Percentiles rank a stretch among this genome's conserved stretches.
Evolutionary conservation across 2,888 invertebrate species (phyloP).

Genomic region (Heteromyza rotundicornis): DNA sequence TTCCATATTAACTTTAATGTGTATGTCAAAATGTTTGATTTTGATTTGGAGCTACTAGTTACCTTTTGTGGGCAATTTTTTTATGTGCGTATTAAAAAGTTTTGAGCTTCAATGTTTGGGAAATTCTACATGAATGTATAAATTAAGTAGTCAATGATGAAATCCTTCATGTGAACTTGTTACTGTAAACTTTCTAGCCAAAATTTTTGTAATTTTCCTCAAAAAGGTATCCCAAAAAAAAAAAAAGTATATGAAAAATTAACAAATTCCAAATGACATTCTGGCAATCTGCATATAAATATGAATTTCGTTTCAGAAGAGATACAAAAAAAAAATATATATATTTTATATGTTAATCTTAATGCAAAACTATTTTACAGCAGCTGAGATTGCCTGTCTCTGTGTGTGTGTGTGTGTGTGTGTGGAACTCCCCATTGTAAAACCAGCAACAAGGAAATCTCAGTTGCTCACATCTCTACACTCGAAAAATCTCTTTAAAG

Average conservation of each 20-base stretch:
- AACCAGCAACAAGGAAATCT: not conserved
- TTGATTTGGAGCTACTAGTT: not conserved
- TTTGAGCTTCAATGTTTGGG: too few species aligned
- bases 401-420: too few species aligned
- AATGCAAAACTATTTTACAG: constrained; percentile 1
- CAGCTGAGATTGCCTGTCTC: not conserved
- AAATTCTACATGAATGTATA: too few species aligned
- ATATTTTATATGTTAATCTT: not conserved
- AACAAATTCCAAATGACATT: not conserved
- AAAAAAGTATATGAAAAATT: not conserved
- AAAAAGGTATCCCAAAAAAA: not conserved
- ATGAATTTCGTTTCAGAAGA: not conserved
- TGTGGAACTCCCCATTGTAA: constrained; percentile 1
- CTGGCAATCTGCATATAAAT: constrained; percentile 1
- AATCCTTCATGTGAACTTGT: too few species aligned
- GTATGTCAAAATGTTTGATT: not conserved
- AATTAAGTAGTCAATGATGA: too few species aligned
- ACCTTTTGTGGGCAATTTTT: too few species aligned
- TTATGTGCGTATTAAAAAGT: not conserved
- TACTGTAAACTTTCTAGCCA: too few species aligned
- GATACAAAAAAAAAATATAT: too few species aligned
- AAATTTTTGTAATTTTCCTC: too few species aligned
- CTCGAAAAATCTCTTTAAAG: not conserved
- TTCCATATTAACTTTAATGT: not conserved
- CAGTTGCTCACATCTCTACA: not conserved